Percentiles rank a stretch among this genome's conserved stretches.
Conservation (phyloP, 2,888 invertebrate genomes). For the Seira ritae region DNA sequence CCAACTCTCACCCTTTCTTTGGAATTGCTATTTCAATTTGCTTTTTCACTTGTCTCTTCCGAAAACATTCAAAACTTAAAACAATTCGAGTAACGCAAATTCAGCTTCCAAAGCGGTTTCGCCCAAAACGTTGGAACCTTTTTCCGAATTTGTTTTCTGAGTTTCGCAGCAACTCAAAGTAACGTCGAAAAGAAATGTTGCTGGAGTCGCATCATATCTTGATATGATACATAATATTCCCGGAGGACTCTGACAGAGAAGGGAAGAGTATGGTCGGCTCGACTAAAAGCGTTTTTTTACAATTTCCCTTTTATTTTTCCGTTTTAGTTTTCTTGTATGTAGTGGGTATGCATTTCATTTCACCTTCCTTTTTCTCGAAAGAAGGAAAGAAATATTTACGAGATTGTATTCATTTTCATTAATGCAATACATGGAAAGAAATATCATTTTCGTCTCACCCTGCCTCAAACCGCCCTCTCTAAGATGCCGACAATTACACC, state of each 20-base stretch:
- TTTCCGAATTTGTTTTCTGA: no score
- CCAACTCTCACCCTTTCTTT: no score
- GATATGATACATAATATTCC: conserved; percentile 28
- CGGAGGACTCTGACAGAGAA: conserved; percentile 21
- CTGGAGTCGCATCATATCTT: neutral
- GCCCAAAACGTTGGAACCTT: no score
- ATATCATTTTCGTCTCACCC: no score
- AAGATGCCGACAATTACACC: no score
- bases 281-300: neutral
- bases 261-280: neutral
- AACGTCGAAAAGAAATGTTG: conserved; percentile 14
- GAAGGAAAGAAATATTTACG: conserved; percentile 1
- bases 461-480: no score
- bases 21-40: no score
- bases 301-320: neutral
- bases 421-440: neutral
- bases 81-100: no score
- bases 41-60: no score
- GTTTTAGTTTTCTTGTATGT: neutral
- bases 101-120: no score
- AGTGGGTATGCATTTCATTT: neutral
- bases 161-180: neutral
- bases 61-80: no score
- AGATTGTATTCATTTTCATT: conserved; percentile 17
- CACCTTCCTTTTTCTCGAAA: neutral